phyloP scores from a whole-genome alignment of 2,888 invertebrate genomes.

The Ormyrus pomaceus region DNA sequence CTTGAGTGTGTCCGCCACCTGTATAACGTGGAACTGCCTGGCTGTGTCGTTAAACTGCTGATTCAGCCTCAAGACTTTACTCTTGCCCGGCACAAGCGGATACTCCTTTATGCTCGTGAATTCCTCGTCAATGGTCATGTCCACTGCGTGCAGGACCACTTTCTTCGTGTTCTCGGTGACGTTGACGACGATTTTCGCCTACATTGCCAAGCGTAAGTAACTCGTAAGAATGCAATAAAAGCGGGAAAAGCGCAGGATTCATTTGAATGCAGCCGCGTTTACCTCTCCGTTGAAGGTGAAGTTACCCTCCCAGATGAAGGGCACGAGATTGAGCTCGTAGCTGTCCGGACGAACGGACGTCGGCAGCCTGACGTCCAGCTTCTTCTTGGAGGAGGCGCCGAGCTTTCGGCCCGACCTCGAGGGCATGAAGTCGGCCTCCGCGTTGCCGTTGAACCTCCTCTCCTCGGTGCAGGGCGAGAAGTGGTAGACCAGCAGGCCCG shows the following conservation, averaged over 20 bases:
- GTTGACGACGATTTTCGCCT: conserved; percentile 80
- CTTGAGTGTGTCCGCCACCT: conserved; percentile 79
- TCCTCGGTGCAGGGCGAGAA: conserved; percentile 81
- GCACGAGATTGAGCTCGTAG: conserved; percentile 84
- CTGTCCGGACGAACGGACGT: conserved; percentile 81
- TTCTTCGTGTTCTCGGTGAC: conserved; percentile 81
- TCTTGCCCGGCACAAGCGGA: conserved; percentile 60
- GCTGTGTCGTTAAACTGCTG: conserved; percentile 78
- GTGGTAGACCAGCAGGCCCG: conserved; percentile 86
- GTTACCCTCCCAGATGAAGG: conserved; percentile 85
- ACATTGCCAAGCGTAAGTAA: neutral
- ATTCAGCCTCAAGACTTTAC: conserved; percentile 70
- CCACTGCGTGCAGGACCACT: conserved; percentile 86
- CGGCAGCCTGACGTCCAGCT: conserved; percentile 84
- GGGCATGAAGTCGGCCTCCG: conserved; percentile 1
- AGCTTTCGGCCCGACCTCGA: conserved; percentile 30
- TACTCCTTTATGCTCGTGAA: conserved; percentile 77
- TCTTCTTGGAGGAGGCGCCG: conserved; percentile 63
- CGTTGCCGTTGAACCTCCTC: conserved; percentile 42
- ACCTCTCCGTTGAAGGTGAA: conserved; percentile 86
- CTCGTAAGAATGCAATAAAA: neutral
- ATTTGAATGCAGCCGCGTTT: neutral
- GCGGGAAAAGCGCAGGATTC: no score
- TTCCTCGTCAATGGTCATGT: conserved; percentile 81
- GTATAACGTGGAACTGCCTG: conserved; percentile 84